Evolutionary conservation across 1,140 invertebrate species (phyloP).

Genomic region (Pteromalus puparum): DNA sequence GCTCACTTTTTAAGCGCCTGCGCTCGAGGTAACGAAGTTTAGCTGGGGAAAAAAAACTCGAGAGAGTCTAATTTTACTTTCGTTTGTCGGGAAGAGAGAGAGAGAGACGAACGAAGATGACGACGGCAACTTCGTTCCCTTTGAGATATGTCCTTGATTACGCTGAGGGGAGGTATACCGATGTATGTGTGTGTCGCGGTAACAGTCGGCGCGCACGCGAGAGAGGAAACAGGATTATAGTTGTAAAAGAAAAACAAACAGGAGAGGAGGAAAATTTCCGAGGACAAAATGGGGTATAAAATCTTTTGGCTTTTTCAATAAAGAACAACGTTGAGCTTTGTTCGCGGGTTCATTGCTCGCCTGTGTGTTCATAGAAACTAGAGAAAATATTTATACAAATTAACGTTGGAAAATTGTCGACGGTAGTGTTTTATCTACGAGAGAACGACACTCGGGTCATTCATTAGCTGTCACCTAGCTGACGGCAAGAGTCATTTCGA

Average conservation of each 20-base stretch:
- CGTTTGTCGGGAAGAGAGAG: not conserved
- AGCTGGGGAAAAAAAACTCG: not conserved
- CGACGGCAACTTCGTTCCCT: not conserved
- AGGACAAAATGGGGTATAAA: not conserved
- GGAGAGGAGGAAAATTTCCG: not conserved
- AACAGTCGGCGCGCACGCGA: not conserved
- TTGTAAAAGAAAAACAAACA: not conserved
- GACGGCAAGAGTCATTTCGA: not conserved
- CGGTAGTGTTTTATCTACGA: no score
- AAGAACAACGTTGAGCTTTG: no score
- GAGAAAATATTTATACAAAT: no score
- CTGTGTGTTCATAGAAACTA: no score
- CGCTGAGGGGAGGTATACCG: not conserved
- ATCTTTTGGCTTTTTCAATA: not conserved
- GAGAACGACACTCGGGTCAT: not conserved
- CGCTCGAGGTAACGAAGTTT: slow-evolving; percentile 1
- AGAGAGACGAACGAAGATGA: not conserved
- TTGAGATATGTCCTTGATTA: slow-evolving; percentile 1
- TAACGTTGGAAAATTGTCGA: no score
- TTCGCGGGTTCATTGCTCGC: no score
- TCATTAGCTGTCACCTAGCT: not conserved
- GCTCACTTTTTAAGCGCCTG: slow-evolving; percentile 6
- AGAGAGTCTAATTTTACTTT: slow-evolving; percentile 3
- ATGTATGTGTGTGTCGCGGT: not conserved
- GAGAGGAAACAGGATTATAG: not conserved